These are phyloP conservation scores for Selenia dentaria DNA, from an alignment of 2,888 invertebrate genomes.

Conservation along the genomic window DNA sequence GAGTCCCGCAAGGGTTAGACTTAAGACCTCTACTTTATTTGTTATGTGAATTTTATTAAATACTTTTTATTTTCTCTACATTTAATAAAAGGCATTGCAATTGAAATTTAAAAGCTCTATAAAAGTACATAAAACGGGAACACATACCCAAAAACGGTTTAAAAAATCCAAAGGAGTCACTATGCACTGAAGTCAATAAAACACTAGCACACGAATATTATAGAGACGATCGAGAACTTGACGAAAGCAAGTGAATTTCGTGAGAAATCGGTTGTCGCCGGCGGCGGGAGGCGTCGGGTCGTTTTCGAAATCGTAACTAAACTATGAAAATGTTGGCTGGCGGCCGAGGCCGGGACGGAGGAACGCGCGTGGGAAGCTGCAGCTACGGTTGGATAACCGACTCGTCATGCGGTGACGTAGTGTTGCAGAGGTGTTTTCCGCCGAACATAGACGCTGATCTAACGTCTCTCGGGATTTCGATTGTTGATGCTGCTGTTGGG, in stretches of 20 bases:
- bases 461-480: constrained; percentile 39
- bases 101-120: constrained; percentile 17
- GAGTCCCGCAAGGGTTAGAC: constrained; percentile 31
- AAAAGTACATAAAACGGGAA: constrained; percentile 24
- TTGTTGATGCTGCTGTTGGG: constrained; percentile 43
- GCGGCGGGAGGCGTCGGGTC: constrained; percentile 84
- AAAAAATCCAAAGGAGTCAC: constrained; percentile 67
- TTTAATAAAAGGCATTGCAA: constrained; percentile 9
- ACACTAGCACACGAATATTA: constrained; percentile 60
- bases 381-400: constrained; percentile 70
- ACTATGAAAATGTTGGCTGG: constrained; percentile 80
- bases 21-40: constrained; percentile 19
- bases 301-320: constrained; percentile 85
- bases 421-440: constrained; percentile 83
- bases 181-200: constrained; percentile 54
- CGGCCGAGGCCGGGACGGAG: constrained; percentile 74
- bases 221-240: constrained; percentile 66
- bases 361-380: constrained; percentile 77
- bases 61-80: too few species aligned
- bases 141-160: constrained; percentile 53
- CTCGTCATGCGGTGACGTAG: constrained; percentile 71
- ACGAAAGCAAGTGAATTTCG: constrained; percentile 72
- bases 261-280: constrained; percentile 78
- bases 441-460: constrained; percentile 74
- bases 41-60: constrained; percentile 1